Conservation (phyloP, 2,888 invertebrate genomes). For the Venusia cambrica region DNA sequence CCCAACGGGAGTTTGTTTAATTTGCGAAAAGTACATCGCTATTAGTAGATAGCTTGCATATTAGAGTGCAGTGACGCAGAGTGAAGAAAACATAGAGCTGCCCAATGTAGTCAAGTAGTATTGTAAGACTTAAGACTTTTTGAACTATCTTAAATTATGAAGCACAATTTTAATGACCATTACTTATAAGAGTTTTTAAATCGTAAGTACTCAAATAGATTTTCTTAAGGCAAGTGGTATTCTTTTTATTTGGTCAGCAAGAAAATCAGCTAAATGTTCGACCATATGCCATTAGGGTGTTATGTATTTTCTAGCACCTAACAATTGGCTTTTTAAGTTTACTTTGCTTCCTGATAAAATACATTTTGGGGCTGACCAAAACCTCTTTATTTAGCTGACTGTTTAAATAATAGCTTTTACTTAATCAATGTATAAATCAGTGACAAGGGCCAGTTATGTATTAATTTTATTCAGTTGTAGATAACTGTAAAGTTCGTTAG, state of each 20-base stretch:
- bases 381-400: too few relatives aligned
- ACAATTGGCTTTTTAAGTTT: too few relatives aligned
- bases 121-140: slow-evolving; percentile 21
- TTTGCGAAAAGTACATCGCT: slow-evolving; percentile 24
- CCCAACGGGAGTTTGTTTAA: slow-evolving; percentile 16
- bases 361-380: too few relatives aligned
- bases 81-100: slow-evolving; percentile 21
- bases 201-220: slow-evolving; percentile 42
- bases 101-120: slow-evolving; percentile 26
- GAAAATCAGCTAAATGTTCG: too few relatives aligned
- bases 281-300: too few relatives aligned
- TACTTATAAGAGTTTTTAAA: slow-evolving; percentile 13
- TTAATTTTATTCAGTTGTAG: slow-evolving; percentile 19
- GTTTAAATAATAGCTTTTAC: slow-evolving; percentile 46
- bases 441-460: slow-evolving; percentile 28
- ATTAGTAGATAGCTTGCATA: slow-evolving; percentile 29
- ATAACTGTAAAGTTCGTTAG: slow-evolving; percentile 42
- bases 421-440: slow-evolving; percentile 23
- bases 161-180: slow-evolving; percentile 13
- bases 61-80: slow-evolving; percentile 22
- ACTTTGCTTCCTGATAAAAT: too few relatives aligned
- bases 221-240: too few relatives aligned
- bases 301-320: too few relatives aligned
- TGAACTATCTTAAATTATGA: slow-evolving; percentile 16
- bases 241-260: too few relatives aligned